Percentiles rank a stretch among this genome's conserved stretches.
Evolutionary conservation across 2,797 vertebrate species (phyloP).

Genomic region (Scolopax rusticola): DNA sequence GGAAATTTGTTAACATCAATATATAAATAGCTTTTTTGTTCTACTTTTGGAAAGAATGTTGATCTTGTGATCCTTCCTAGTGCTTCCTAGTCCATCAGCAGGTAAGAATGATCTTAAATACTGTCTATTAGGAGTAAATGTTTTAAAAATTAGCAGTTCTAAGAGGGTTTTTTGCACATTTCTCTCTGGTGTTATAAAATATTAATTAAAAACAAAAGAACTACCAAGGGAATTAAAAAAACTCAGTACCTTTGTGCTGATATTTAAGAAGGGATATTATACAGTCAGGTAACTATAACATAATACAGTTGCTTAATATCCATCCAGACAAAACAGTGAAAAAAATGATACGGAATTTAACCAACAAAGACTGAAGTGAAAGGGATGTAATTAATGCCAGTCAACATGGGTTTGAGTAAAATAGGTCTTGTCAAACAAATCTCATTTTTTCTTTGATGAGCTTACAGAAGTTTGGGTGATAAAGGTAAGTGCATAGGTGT

Average conservation of each 20-base stretch:
- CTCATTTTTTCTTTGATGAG: constrained; percentile 33
- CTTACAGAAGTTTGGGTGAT: constrained; percentile 35
- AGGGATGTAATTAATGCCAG: constrained; percentile 53
- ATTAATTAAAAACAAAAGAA: neutral
- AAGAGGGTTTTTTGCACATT: neutral
- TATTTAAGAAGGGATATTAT: neutral
- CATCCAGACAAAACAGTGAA: constrained; percentile 15
- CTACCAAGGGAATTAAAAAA: neutral
- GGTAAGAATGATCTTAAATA: neutral
- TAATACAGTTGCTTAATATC: neutral
- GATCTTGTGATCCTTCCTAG: neutral
- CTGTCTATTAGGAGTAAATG: neutral
- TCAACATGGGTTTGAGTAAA: constrained; percentile 38
- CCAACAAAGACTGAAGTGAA: constrained; percentile 12
- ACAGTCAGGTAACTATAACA: neutral
- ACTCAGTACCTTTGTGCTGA: neutral
- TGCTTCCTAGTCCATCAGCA: neutral
- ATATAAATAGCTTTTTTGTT: neutral
- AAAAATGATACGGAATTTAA: constrained; percentile 4
- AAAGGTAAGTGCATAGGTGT: neutral
- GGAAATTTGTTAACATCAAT: neutral
- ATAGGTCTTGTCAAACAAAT: constrained; percentile 55
- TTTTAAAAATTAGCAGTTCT: neutral
- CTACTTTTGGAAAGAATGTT: neutral
- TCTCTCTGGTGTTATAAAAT: neutral